Evolutionary conservation across 2,888 invertebrate species (phyloP).

Genomic region (Dioctria linearis): DNA sequence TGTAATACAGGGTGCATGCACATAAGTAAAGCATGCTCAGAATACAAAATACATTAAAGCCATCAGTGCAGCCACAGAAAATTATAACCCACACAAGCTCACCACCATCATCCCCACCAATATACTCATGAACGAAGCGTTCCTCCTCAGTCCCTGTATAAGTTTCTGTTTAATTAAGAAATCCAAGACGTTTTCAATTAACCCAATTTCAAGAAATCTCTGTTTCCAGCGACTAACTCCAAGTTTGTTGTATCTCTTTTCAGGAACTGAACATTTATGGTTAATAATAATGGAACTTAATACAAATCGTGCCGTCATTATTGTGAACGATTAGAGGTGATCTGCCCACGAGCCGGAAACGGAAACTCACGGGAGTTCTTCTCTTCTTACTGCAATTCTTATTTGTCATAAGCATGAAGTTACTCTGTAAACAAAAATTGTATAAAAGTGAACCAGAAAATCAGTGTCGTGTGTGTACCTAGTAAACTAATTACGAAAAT

Average conservation of each 20-base stretch:
- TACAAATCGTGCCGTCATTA: constrained; percentile 28
- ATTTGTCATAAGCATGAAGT: background rate
- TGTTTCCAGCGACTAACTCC: background rate
- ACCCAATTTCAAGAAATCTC: constrained; percentile 26
- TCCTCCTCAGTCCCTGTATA: background rate
- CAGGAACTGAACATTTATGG: background rate
- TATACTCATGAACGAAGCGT: no score
- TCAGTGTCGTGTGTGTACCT: constrained; percentile 18
- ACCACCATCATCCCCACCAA: background rate
- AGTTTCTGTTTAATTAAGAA: constrained; percentile 42
- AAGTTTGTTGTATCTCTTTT: background rate
- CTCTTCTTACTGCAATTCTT: constrained; percentile 5
- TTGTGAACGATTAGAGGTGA: constrained; percentile 26
- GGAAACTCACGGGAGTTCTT: background rate
- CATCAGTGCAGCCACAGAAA: background rate
- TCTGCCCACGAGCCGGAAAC: background rate
- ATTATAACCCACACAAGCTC: background rate
- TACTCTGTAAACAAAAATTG: background rate
- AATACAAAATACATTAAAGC: constrained; percentile 1
- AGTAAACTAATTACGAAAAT: constrained; percentile 32
- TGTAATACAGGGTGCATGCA: constrained; percentile 16
- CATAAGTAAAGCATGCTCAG: constrained; percentile 9
- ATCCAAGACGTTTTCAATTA: constrained; percentile 34
- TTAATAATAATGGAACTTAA: constrained; percentile 40
- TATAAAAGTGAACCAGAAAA: constrained; percentile 6